Percentiles rank a stretch among this genome's conserved stretches.
Evolutionary conservation across 2,797 vertebrate genomes (phyloP).

Genomic region (Macropus fuliginosus): DNA sequence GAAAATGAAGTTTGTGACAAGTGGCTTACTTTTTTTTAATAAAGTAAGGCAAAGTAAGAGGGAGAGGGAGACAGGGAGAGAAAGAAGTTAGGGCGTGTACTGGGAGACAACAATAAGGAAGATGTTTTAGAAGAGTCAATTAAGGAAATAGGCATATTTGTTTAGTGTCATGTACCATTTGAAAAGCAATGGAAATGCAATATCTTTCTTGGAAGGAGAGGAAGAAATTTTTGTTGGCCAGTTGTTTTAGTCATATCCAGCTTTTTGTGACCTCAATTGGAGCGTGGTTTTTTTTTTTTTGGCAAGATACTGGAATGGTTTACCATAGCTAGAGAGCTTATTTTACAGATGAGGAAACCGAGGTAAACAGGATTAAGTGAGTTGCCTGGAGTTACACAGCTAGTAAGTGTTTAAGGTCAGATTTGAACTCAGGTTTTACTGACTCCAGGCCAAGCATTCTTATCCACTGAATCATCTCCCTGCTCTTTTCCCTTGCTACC

Average conservation of each 20-base stretch:
- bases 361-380: not conserved
- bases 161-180: not conserved
- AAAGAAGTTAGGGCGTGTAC: not conserved
- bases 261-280: not conserved
- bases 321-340: not conserved
- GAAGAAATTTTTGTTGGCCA: not conserved
- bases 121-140: not conserved
- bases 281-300: too few relatives aligned
- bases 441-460: not conserved
- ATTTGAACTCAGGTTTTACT: not conserved
- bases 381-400: not conserved
- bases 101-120: not conserved
- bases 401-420: not conserved
- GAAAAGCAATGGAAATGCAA: not conserved
- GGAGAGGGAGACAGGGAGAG: not conserved
- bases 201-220: not conserved
- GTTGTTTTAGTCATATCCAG: not conserved
- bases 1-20: not conserved
- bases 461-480: not conserved
- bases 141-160: not conserved
- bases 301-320: not conserved
- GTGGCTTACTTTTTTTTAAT: not conserved
- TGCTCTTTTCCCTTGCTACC: not conserved
- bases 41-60: not conserved
- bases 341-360: not conserved